A percentile compares a stretch with the other conserved stretches of the same genome.
These are phyloP conservation scores for Aleiodes testaceus DNA, from an alignment of 2,888 invertebrate genomes.

Conservation along the genomic window DNA sequence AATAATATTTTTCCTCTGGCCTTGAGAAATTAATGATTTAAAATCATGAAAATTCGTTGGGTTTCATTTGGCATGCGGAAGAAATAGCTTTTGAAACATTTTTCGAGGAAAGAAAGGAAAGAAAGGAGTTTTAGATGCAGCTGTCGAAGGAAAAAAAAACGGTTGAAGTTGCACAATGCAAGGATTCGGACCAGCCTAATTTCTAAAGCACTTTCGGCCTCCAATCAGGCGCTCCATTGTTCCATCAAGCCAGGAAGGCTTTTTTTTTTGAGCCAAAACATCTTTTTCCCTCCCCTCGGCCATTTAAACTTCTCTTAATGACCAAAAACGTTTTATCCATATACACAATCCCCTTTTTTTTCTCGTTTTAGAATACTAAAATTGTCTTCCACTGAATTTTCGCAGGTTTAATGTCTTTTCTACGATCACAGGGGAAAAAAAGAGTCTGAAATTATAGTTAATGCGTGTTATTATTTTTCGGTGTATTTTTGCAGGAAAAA, in stretches of 20 bases:
- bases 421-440: no score
- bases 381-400: no score
- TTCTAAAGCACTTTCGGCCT: constrained; percentile 37
- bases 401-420: no score
- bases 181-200: constrained; percentile 27
- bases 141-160: constrained; percentile 31
- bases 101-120: constrained; percentile 14
- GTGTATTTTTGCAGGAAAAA: no score
- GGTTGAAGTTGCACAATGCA: constrained; percentile 43
- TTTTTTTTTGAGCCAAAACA: neutral
- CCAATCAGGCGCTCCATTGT: constrained; percentile 64
- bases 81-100: neutral
- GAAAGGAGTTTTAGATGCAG: constrained; percentile 31
- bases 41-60: no score
- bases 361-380: no score
- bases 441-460: no score
- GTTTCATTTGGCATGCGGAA: no score
- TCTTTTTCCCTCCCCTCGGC: neutral
- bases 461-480: no score
- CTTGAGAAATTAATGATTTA: no score
- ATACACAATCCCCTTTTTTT: no score
- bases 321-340: neutral
- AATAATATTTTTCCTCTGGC: no score
- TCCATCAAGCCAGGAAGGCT: constrained; percentile 55
- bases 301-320: constrained; percentile 10